Percentiles rank a stretch among this genome's conserved stretches.
These are phyloP conservation scores for Hemithea aestivaria DNA, from an alignment of 2,888 invertebrate species.

Conservation along the genomic window DNA sequence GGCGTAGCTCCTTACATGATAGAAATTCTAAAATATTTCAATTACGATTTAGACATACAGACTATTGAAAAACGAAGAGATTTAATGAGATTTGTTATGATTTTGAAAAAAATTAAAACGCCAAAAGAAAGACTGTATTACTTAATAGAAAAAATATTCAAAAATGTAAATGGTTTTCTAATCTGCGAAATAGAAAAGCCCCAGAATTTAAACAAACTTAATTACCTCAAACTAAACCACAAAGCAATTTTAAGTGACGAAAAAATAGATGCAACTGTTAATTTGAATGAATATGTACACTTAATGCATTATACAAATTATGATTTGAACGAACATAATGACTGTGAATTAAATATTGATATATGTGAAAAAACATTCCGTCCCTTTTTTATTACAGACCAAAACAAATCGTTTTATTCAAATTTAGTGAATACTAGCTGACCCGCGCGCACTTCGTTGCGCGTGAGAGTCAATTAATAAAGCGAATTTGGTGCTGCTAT, in stretches of 20 bases:
- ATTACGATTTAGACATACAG: conserved; percentile 34
- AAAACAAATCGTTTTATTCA: conserved; percentile 35
- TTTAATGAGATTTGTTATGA: conserved; percentile 33
- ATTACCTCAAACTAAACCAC: conserved; percentile 37
- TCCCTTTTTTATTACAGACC: conserved; percentile 31
- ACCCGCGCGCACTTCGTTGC: too few species aligned
- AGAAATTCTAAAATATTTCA: conserved; percentile 36
- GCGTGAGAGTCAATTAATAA: too few species aligned
- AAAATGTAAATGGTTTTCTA: conserved; percentile 34
- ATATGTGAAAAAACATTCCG: conserved; percentile 35
- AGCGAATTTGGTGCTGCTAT: too few species aligned
- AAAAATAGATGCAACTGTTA: conserved; percentile 25
- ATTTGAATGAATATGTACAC: conserved; percentile 35
- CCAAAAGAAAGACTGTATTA: conserved; percentile 31
- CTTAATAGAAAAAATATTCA: conserved; percentile 36
- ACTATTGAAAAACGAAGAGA: conserved; percentile 33
- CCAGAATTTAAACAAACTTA: conserved; percentile 33
- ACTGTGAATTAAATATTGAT: conserved; percentile 15
- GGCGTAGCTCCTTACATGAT: conserved; percentile 36
- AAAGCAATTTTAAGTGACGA: conserved; percentile 30
- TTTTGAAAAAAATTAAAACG: conserved; percentile 33
- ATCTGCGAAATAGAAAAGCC: conserved; percentile 35
- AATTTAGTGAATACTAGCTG: conserved; percentile 28
- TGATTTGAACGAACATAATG: conserved; percentile 5
- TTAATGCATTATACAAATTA: conserved; percentile 27